Conservation (phyloP, 2,797 vertebrate genomes). For the Pachyuromys duprasi region DNA sequence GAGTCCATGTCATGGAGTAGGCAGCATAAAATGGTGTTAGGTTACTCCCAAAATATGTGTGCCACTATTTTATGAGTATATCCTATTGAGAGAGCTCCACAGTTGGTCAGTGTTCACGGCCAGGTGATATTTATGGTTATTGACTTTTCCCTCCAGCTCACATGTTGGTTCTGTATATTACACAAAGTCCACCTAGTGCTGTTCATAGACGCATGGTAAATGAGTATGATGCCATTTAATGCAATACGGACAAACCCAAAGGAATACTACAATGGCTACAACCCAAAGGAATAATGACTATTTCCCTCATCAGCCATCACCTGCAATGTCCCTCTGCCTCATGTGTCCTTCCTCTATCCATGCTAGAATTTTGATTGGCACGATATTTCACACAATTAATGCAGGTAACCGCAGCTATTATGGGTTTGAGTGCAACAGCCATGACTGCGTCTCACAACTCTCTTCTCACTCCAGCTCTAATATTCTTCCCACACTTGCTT, state of each 20-base stretch:
- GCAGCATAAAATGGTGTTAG: no score
- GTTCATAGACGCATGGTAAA: neutral
- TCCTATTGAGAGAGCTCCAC: neutral
- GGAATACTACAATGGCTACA: neutral
- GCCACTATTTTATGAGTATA: neutral
- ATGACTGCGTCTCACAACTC: neutral
- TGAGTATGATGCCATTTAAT: neutral
- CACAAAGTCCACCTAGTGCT: neutral
- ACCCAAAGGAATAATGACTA: neutral
- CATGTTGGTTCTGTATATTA: neutral
- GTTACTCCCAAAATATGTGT: neutral
- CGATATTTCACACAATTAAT: neutral
- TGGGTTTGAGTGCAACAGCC: neutral
- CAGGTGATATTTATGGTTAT: neutral
- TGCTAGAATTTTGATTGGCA: neutral
- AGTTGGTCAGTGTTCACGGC: neutral
- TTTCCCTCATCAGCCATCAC: neutral
- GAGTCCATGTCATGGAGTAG: no score
- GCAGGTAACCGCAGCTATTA: neutral
- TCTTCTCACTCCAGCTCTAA: neutral
- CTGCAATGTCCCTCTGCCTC: neutral
- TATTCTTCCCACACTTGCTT: neutral
- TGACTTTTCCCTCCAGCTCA: neutral
- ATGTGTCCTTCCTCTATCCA: neutral
- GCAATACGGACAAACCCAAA: neutral